These are phyloP conservation scores for Anorthoa munda DNA, from an alignment of 2,888 invertebrate genomes.

Conservation along the genomic window DNA sequence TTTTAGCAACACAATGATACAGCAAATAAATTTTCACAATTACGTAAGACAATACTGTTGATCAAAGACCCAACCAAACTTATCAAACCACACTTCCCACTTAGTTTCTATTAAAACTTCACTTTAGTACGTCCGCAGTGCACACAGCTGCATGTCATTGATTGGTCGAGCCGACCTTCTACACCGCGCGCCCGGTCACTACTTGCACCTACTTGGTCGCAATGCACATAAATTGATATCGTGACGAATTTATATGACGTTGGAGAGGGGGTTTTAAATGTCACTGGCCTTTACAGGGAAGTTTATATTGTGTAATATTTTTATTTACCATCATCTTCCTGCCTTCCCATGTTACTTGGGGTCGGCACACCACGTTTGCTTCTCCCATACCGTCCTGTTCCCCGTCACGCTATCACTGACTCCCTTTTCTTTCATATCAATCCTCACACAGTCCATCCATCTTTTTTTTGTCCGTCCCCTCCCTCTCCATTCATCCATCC, in stretches of 20 bases:
- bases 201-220: conserved; percentile 12
- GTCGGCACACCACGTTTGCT: too few relatives aligned
- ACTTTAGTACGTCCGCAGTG: conserved; percentile 38
- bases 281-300: not conserved
- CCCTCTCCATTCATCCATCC: too few relatives aligned
- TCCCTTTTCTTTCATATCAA: too few relatives aligned
- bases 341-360: too few relatives aligned
- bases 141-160: conserved; percentile 47
- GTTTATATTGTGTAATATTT: too few relatives aligned
- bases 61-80: too few relatives aligned
- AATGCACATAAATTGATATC: conserved; percentile 35
- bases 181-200: conserved; percentile 30
- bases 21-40: not conserved
- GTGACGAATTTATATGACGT: conserved; percentile 7
- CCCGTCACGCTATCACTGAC: too few relatives aligned
- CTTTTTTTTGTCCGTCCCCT: too few relatives aligned
- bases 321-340: too few relatives aligned
- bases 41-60: too few relatives aligned
- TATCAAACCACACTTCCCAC: not conserved
- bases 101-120: not conserved
- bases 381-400: too few relatives aligned
- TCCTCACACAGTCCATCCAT: too few relatives aligned
- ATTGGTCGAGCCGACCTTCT: conserved; percentile 42
- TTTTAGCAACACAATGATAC: not conserved
- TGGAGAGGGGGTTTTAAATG: conserved; percentile 1